Percentiles rank a stretch among this genome's conserved stretches.
Evolutionary conservation across 2,113 vertebrate genomes (phyloP).

Genomic region (Tychaedon coryphoeus): DNA sequence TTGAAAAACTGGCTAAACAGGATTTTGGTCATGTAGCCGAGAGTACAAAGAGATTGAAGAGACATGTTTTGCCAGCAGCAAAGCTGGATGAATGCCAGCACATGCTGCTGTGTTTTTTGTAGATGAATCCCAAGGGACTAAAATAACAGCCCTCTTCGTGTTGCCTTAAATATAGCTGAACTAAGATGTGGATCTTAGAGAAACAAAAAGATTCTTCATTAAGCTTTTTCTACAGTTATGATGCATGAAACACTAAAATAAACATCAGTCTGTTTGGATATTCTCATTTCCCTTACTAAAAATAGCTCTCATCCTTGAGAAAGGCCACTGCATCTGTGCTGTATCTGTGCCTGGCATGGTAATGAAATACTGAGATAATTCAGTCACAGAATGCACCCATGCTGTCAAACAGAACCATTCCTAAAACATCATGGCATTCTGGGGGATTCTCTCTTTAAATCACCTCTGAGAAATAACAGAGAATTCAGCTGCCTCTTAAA

Average conservation of each 20-base stretch:
- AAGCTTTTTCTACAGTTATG: neutral
- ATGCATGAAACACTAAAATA: neutral
- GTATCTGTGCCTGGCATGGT: neutral
- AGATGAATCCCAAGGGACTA: slow-evolving; percentile 22
- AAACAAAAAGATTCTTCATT: neutral
- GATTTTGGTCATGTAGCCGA: slow-evolving; percentile 34
- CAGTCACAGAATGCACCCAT: neutral
- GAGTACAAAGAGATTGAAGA: slow-evolving; percentile 29
- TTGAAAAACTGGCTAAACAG: slow-evolving; percentile 60
- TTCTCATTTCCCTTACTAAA: neutral
- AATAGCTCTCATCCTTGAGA: slow-evolving; percentile 36
- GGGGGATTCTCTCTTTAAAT: neutral
- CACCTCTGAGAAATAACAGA: neutral
- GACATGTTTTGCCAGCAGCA: slow-evolving; percentile 34
- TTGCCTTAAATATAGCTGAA: neutral
- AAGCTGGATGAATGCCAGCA: slow-evolving; percentile 43
- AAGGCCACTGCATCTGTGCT: neutral
- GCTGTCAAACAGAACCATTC: neutral
- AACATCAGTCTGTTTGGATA: neutral
- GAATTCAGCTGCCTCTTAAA: neutral
- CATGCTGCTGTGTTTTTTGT: neutral
- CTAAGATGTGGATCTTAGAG: neutral
- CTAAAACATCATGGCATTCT: neutral
- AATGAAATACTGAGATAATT: neutral
- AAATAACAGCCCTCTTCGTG: neutral